A percentile compares a stretch with the other conserved stretches of the same genome.
Conservation (phyloP, 1,140 invertebrate genomes). For the Habropoda laboriosa region DNA sequence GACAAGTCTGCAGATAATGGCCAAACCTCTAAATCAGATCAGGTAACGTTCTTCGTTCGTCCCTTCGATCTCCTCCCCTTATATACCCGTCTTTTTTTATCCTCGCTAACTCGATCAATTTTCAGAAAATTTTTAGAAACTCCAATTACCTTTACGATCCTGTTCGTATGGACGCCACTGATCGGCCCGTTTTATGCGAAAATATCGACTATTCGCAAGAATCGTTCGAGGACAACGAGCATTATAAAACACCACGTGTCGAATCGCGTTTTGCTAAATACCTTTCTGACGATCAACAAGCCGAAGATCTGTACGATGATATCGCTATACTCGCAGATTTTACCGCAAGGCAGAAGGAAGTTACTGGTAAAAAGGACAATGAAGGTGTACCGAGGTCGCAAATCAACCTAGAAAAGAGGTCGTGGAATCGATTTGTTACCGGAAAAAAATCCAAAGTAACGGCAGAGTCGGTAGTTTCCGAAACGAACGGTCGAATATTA, state of each 20-base stretch:
- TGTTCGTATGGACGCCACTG: background rate
- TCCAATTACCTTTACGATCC: background rate
- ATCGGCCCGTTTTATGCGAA: background rate
- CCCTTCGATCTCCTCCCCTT: background rate
- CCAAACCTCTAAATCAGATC: background rate
- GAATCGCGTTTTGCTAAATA: slow-evolving; percentile 13
- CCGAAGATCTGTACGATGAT: slow-evolving; percentile 73
- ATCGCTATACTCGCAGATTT: slow-evolving; percentile 69
- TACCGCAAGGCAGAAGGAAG: slow-evolving; percentile 61
- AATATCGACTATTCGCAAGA: background rate
- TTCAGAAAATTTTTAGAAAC: background rate
- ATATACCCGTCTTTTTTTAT: background rate
- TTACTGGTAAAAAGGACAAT: slow-evolving; percentile 13
- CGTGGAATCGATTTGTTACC: slow-evolving; percentile 72
- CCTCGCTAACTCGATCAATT: background rate
- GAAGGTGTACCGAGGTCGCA: slow-evolving; percentile 11
- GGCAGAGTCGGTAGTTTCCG: slow-evolving; percentile 16
- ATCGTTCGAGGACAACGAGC: slow-evolving; percentile 52
- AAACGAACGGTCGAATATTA: slow-evolving; percentile 39
- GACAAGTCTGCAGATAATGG: slow-evolving; percentile 1
- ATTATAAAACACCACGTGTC: slow-evolving; percentile 72
- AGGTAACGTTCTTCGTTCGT: background rate
- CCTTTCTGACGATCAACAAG: background rate
- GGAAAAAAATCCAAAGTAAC: slow-evolving; percentile 56
- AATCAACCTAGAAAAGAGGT: slow-evolving; percentile 55